Evolutionary conservation across 2,888 invertebrate species (phyloP).

Genomic region (Troilus luridus): DNA sequence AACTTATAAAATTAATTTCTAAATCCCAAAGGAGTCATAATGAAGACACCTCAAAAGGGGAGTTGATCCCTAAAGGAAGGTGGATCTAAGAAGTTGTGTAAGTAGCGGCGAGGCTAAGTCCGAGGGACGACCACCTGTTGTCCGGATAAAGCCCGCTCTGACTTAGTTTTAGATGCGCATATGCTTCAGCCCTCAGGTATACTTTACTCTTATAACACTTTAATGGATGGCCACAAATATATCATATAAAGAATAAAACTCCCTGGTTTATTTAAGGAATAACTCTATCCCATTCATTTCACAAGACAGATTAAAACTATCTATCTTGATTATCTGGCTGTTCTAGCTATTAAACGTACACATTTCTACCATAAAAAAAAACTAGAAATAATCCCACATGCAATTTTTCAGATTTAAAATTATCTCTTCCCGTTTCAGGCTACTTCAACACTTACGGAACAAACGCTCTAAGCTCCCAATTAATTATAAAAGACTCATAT

Average conservation of each 20-base stretch:
- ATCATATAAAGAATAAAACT: background rate
- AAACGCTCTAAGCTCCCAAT: too few relatives aligned
- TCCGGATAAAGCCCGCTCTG: background rate
- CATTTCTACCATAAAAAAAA: too few relatives aligned
- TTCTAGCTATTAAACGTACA: too few relatives aligned
- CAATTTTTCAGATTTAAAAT: too few relatives aligned
- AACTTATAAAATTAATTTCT: background rate
- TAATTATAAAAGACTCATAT: too few relatives aligned
- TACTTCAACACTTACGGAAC: too few relatives aligned
- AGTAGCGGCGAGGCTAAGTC: background rate
- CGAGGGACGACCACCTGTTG: slow-evolving; percentile 24
- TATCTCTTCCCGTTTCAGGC: too few relatives aligned
- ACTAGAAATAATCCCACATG: too few relatives aligned
- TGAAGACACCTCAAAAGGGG: background rate
- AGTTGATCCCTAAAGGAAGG: background rate
- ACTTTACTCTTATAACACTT: background rate
- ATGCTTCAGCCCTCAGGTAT: background rate
- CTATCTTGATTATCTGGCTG: background rate
- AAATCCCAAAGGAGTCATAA: background rate
- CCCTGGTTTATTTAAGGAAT: background rate
- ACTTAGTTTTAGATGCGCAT: slow-evolving; percentile 48
- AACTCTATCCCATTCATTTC: background rate
- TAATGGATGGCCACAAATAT: background rate
- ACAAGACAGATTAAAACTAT: background rate
- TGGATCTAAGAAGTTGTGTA: slow-evolving; percentile 14